Base-by-base conservation (phyloP, 64 coral and sea anemone genomes). In the Pocillopora verrucosa region DNA sequence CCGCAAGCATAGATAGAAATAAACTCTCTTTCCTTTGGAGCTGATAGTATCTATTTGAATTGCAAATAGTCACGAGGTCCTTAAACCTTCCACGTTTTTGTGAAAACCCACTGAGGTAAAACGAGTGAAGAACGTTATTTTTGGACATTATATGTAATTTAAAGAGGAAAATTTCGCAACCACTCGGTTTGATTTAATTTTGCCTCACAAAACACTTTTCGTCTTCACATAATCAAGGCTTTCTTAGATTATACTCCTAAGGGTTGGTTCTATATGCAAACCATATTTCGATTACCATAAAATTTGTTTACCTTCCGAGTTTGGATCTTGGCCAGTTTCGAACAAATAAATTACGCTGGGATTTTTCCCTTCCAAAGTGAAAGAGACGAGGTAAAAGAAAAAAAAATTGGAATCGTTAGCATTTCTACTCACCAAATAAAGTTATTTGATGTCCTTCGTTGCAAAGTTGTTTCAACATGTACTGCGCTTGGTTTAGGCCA, bases 401-500 rank as follows among this genome's bases (percentile, higher is more conserved):
- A 10, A 6, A 13, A 56, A 22, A 11, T 38, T 24, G 56, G 25
- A 85, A 26, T 17, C 22, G 78, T 13, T 17, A 58, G 11, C 11
- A 56, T 26, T 56, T 15, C 22, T 59, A 93, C 94, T 88, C 88
- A 96, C 94, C 94, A 73, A 96, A 96, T 70, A 96, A 76, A 4
- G 94, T 80, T 26, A 96, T 96, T 38, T 93, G 91, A 79, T 96
- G 94, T 61, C 91, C 94, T 60, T 93, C 90, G 51, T 88, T 91
- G 68, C 94, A 96, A 35, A 96, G 94, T 56, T 96, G 94, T 80
- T 92, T 93, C 26, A 96, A 16, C 62, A 96, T 89, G 65, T 96
- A 96, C 67, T 96, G 94, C 2, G 94, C 94, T 77, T 96, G 94
- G 63, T 82, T 89, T 4, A 96, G 91, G n/a, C 94, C 94, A 45